Evolutionary conservation across 2,888 invertebrate species (phyloP).

Genomic region (Endotricha flammealis): DNA sequence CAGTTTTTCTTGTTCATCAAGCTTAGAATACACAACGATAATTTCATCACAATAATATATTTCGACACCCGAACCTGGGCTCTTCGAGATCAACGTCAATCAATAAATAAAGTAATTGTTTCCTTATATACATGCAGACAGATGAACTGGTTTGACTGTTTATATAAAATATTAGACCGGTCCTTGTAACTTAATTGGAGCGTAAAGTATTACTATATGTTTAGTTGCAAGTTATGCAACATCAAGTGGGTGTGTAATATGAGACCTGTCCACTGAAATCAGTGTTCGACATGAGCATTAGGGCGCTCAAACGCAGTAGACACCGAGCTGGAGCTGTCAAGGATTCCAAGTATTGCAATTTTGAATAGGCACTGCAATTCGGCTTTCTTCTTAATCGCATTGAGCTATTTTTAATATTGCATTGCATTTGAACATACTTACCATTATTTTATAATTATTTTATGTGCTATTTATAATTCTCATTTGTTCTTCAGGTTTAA

Average conservation of each 20-base stretch:
- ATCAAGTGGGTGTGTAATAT: conserved; percentile 38
- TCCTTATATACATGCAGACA: conserved; percentile 18
- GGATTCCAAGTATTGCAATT: conserved; percentile 20
- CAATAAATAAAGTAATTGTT: conserved; percentile 8
- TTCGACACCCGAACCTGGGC: too few species aligned
- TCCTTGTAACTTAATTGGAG: conserved; percentile 56
- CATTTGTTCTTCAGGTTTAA: too few species aligned
- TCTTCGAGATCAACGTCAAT: neutral
- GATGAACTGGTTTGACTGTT: conserved; percentile 32
- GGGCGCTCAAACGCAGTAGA: conserved; percentile 24
- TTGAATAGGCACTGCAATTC: conserved; percentile 5
- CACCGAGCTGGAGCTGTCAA: conserved; percentile 1
- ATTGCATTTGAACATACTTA: too few species aligned
- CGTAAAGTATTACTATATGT: conserved; percentile 55
- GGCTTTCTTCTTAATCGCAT: conserved; percentile 5
- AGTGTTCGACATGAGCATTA: conserved; percentile 38
- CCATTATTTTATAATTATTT: too few species aligned
- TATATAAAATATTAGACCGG: conserved; percentile 53
- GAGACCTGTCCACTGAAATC: conserved; percentile 50
- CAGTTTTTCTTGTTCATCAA: too few species aligned
- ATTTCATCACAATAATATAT: too few species aligned
- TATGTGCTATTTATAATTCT: too few species aligned
- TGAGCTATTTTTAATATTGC: too few species aligned
- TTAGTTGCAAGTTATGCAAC: conserved; percentile 40
- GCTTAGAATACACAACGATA: too few species aligned